Percentiles rank a stretch among this genome's conserved stretches.
These are phyloP conservation scores for Cottus gobio DNA, from an alignment of 2,113 vertebrate species.

Conservation along the genomic window DNA sequence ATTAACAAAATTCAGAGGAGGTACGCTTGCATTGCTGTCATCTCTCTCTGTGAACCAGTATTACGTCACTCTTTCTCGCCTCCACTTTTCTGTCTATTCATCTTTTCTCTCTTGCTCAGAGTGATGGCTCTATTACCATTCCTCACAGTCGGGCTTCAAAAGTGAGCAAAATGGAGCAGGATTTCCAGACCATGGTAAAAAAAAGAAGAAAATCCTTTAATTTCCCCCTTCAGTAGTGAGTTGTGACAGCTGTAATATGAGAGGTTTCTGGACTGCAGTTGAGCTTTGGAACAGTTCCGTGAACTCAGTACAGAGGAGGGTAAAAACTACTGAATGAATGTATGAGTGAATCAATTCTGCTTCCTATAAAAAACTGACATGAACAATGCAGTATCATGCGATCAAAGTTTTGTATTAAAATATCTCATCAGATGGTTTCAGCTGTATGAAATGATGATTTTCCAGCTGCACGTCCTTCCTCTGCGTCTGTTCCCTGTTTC, in stretches of 20 bases:
- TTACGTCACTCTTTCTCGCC: background rate
- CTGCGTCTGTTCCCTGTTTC: conserved; percentile 23
- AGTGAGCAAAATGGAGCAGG: conserved; percentile 53
- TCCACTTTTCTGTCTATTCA: conserved; percentile 44
- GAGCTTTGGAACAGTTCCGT: conserved; percentile 53
- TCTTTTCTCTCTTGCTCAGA: conserved; percentile 64
- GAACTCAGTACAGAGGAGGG: conserved; percentile 44
- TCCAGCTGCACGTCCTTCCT: conserved; percentile 14
- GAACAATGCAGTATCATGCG: conserved; percentile 10
- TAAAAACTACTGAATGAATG: conserved; percentile 65
- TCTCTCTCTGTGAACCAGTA: conserved; percentile 14
- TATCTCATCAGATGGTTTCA: conserved; percentile 4
- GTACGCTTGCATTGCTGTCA: conserved; percentile 26
- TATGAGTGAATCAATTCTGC: conserved; percentile 50
- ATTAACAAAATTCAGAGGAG: conserved; percentile 13
- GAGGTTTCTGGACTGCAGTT: conserved; percentile 50
- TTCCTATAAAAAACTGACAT: conserved; percentile 22
- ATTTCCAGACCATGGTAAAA: conserved; percentile 48
- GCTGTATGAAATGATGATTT: conserved; percentile 23
- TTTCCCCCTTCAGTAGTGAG: conserved; percentile 46
- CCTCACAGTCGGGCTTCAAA: conserved; percentile 60
- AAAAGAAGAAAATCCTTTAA: conserved; percentile 43
- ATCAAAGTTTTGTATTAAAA: conserved; percentile 28
- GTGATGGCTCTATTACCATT: conserved; percentile 76
- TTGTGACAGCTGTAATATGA: conserved; percentile 59